phyloP scores from a whole-genome alignment of 2,888 invertebrate species.

The Acanthosepion esculentum region DNA sequence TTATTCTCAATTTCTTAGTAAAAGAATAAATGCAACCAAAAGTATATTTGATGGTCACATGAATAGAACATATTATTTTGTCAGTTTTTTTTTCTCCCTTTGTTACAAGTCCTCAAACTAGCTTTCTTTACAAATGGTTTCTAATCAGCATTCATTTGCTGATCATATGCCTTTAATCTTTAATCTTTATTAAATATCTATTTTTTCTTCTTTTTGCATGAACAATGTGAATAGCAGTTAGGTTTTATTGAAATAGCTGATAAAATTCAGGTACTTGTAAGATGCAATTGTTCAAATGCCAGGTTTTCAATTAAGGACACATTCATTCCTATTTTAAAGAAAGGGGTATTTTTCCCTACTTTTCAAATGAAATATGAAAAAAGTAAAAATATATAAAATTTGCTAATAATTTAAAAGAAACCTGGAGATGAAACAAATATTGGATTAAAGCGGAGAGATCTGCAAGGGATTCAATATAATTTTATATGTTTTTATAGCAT shows the following conservation, averaged over 20 bases:
- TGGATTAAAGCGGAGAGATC: not conserved
- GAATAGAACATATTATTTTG: not conserved
- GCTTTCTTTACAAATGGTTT: not conserved
- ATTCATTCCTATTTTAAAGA: not conserved
- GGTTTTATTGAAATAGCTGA: not conserved
- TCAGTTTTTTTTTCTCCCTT: not conserved
- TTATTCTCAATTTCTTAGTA: not conserved
- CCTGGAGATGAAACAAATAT: not conserved
- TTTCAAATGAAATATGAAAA: not conserved
- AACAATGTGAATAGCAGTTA: not conserved
- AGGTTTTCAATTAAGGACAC: not conserved
- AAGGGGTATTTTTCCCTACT: not conserved
- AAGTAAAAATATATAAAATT: not conserved
- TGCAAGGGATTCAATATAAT: not conserved
- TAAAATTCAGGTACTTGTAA: not conserved
- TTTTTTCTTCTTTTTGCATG: not conserved
- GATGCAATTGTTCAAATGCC: not conserved
- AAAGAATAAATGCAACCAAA: not conserved
- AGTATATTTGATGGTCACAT: not conserved
- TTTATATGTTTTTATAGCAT: not conserved
- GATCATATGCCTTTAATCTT: not conserved
- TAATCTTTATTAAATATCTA: not conserved
- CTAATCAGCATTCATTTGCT: not conserved
- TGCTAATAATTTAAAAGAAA: not conserved
- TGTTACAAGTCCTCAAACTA: not conserved